phyloP scores from a whole-genome alignment of 1,140 invertebrate genomes.

The Himalopsyche phryganea region DNA sequence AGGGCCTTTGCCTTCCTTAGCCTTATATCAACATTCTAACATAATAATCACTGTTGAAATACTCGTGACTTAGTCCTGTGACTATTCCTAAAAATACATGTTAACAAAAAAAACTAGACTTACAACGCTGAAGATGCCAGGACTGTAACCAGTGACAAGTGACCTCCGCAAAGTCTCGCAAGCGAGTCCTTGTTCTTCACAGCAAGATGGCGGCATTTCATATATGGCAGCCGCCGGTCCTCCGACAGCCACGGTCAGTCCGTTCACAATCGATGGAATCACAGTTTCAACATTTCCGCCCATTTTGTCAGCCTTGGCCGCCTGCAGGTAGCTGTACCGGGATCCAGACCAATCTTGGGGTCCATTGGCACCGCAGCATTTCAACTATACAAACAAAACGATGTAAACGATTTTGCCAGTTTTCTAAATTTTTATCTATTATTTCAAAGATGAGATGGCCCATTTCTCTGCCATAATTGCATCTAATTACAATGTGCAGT shows the following conservation, averaged over 20 bases:
- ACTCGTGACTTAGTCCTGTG: too few relatives aligned
- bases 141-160: constrained; percentile 49
- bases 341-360: constrained; percentile 69
- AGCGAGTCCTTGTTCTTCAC: constrained; percentile 46
- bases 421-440: not conserved
- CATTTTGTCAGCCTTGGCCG: constrained; percentile 26
- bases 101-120: too few relatives aligned
- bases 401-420: not conserved
- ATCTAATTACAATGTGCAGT: too few relatives aligned
- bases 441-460: too few relatives aligned
- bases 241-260: constrained; percentile 39
- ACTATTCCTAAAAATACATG: too few relatives aligned
- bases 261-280: constrained; percentile 16
- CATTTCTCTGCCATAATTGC: too few relatives aligned
- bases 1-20: too few relatives aligned
- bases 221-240: constrained; percentile 51
- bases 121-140: constrained; percentile 57
- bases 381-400: constrained; percentile 50
- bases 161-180: constrained; percentile 51
- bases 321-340: constrained; percentile 49
- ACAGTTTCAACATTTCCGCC: not conserved
- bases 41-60: too few relatives aligned
- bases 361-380: constrained; percentile 70
- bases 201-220: constrained; percentile 61
- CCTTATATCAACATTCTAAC: too few relatives aligned